Base-by-base conservation (phyloP, 2,888 invertebrate species). In the Sinodicranocentrus sp. region DNA sequence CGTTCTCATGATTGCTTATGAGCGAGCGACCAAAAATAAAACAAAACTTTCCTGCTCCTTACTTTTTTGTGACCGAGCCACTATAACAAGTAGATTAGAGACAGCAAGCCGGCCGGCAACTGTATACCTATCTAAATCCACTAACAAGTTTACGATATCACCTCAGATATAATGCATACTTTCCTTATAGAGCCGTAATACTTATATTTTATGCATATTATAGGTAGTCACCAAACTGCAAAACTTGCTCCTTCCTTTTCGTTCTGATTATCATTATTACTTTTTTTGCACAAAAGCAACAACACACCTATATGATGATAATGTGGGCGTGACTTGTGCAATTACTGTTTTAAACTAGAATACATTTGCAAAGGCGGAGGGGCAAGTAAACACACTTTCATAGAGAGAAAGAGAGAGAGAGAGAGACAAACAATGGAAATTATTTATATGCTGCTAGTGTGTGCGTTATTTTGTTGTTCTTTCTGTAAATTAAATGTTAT, bases 261-360 rank as follows among this genome's bases (percentile, higher is more conserved):
- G 1, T 23, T 25, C 23, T 57, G 1, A 44, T 72, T 25, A 52
- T 48, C 3, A 52, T 61, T 57, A 59, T 59, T 73, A 61, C 26
- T 25, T 73, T 19, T 57, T 33, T 33, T 63, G 63, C 44, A 70
- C 15, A 70, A 28, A 8, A 73, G 39, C 44, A 73, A 61, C 33
- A 57, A 52, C 52, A 26, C 23, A 39, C 8, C 13, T 43, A 43
- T 21, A 63, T 63, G 67, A 54, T 54, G 52, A 75, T 75, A 76
- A 65, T 13, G 65, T 65, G 67, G 76, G 76, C 76, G 76, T 76
- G 33, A 52, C 65, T 39, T 65, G 65, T 25, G n/a, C 68, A 76
- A 76, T 67, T 67, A 63, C 77, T 25, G 26, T 59, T 78, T 70
- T 59, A 43, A 78, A 59, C 19, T 70, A 48, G 48, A 57, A 6